Conservation (phyloP, 2,888 invertebrate genomes). For the Idaea aversata region DNA sequence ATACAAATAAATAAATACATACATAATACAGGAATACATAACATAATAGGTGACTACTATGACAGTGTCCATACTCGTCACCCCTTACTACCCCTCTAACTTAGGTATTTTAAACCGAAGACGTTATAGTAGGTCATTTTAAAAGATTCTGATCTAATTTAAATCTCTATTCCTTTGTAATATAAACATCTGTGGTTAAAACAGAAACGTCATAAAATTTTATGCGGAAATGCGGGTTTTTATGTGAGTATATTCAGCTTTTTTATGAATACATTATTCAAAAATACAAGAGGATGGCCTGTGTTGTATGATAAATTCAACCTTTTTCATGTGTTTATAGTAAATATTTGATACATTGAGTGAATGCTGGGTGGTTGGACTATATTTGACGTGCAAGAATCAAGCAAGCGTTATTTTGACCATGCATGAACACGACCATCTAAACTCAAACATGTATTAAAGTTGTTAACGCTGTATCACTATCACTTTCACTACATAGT, state of each 20-base stretch:
- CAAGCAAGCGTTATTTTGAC: background rate
- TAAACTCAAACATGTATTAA: no score
- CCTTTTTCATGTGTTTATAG: constrained; percentile 12
- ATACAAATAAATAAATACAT: no score
- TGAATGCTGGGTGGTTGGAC: background rate
- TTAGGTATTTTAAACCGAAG: no score
- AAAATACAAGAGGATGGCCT: constrained; percentile 21
- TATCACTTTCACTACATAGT: no score
- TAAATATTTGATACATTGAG: constrained; percentile 7
- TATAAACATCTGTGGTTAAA: constrained; percentile 12
- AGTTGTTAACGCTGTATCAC: no score
- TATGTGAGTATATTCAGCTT: constrained; percentile 27
- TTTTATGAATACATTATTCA: constrained; percentile 23
- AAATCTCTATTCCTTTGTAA: background rate
- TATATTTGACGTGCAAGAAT: background rate
- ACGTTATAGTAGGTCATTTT: background rate
- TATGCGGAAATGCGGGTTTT: constrained; percentile 27
- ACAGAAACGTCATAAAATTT: constrained; percentile 26
- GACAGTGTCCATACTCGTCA: no score
- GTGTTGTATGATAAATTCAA: constrained; percentile 12
- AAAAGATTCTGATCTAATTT: background rate
- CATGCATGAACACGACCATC: no score
- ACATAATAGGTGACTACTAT: no score
- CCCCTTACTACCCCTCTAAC: no score
- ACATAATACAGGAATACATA: no score